Percentiles rank a stretch among this genome's conserved stretches.
phyloP scores from a whole-genome alignment of 2,113 vertebrate genomes.

The Heterotilapia buettikoferi region DNA sequence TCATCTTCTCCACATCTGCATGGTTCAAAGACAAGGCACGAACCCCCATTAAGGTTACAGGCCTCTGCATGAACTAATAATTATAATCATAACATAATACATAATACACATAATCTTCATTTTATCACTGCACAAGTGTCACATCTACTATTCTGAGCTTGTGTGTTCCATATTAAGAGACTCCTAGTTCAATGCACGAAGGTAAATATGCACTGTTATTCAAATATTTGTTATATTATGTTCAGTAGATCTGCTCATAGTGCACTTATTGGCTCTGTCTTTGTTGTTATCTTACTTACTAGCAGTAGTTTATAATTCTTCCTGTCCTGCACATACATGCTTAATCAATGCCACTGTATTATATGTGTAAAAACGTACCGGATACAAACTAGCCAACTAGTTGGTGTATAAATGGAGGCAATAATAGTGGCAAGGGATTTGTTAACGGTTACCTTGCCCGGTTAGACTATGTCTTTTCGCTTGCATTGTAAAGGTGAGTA shows the following conservation, averaged over 20 bases:
- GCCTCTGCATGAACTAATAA: neutral
- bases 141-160: neutral
- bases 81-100: no score
- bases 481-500: slow-evolving; percentile 24
- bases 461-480: neutral
- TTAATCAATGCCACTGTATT: neutral
- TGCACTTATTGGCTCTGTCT: neutral
- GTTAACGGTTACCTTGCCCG: slow-evolving; percentile 15
- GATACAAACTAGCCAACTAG: neutral
- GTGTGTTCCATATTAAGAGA: neutral
- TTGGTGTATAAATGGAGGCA: neutral
- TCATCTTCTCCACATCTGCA: neutral
- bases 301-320: neutral
- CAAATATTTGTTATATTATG: neutral
- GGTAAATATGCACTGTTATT: neutral
- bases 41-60: neutral
- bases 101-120: neutral
- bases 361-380: neutral
- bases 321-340: neutral
- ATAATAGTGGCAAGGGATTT: slow-evolving; percentile 31
- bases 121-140: neutral
- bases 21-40: neutral
- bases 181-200: neutral
- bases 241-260: neutral
- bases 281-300: neutral